These are phyloP conservation scores for Mastigias papua DNA, from an alignment of 30 jellyfish, hydroid and myxozoan species.

Conservation along the genomic window DNA sequence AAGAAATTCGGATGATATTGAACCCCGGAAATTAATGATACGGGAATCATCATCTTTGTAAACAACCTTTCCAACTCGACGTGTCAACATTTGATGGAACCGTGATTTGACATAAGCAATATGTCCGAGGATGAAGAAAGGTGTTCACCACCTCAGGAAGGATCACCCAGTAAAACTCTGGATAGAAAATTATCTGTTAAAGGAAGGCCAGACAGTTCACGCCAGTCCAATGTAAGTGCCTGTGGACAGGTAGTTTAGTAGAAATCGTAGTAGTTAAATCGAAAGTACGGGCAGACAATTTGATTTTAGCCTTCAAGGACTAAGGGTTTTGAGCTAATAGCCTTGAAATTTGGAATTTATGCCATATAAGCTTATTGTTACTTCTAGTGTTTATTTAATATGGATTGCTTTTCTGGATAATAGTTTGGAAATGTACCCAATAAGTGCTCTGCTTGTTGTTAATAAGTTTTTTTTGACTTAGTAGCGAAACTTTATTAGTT, in stretches of 20 bases:
- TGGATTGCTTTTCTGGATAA: no score
- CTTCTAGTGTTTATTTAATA: no score
- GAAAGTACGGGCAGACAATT: no score
- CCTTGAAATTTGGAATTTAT: no score
- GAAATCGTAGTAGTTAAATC: not conserved
- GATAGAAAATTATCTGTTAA: slow-evolving; percentile 68
- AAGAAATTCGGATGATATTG: not conserved
- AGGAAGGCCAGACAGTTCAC: slow-evolving; percentile 30
- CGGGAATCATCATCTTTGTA: not conserved
- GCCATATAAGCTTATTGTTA: no score
- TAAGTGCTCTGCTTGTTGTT: no score
- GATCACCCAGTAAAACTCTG: slow-evolving; percentile 26
- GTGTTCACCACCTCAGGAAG: slow-evolving; percentile 36
- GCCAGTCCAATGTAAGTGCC: slow-evolving; percentile 48
- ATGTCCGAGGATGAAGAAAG: slow-evolving; percentile 60
- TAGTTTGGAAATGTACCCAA: no score
- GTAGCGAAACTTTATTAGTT: no score
- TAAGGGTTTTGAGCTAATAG: no score
- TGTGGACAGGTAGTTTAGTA: not conserved
- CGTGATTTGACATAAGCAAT: not conserved
- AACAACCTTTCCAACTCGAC: not conserved
- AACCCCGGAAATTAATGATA: slow-evolving; percentile 44
- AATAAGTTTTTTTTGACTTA: no score
- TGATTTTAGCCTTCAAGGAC: no score
- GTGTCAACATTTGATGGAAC: slow-evolving; percentile 2